Evolutionary conservation across 2,888 invertebrate genomes (phyloP).

Genomic region (Podabrus alpinus): DNA sequence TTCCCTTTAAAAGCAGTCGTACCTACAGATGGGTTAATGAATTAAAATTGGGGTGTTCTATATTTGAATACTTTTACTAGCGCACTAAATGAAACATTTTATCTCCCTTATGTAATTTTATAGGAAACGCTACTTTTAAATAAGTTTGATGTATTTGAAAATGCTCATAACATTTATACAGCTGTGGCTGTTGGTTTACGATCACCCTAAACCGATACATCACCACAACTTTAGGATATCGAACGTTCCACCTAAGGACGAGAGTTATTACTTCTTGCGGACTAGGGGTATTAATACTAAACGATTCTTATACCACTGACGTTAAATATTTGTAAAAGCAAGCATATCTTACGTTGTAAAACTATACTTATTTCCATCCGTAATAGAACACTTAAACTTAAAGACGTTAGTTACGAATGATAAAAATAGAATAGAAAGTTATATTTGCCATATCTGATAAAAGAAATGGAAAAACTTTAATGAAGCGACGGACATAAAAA

Average conservation of each 20-base stretch:
- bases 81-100: background rate
- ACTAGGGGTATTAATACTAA: conserved; percentile 28
- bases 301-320: background rate
- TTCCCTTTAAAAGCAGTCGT: too few species aligned
- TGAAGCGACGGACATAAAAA: too few species aligned
- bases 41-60: background rate
- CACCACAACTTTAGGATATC: conserved; percentile 29
- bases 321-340: background rate
- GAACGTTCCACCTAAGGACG: conserved; percentile 22
- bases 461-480: background rate
- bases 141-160: conserved; percentile 19
- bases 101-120: background rate
- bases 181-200: conserved; percentile 29
- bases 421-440: too few species aligned
- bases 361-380: background rate
- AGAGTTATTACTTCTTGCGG: conserved; percentile 27
- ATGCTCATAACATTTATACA: conserved; percentile 31
- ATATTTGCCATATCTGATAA: too few species aligned
- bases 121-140: conserved; percentile 14
- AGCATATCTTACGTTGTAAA: background rate
- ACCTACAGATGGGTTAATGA: background rate
- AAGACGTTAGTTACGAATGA: too few species aligned
- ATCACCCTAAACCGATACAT: conserved; percentile 29
- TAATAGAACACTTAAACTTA: background rate
- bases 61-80: background rate